These are phyloP conservation scores for Hylaeus anthracinus DNA, from an alignment of 1,140 invertebrate species.

Conservation along the genomic window DNA sequence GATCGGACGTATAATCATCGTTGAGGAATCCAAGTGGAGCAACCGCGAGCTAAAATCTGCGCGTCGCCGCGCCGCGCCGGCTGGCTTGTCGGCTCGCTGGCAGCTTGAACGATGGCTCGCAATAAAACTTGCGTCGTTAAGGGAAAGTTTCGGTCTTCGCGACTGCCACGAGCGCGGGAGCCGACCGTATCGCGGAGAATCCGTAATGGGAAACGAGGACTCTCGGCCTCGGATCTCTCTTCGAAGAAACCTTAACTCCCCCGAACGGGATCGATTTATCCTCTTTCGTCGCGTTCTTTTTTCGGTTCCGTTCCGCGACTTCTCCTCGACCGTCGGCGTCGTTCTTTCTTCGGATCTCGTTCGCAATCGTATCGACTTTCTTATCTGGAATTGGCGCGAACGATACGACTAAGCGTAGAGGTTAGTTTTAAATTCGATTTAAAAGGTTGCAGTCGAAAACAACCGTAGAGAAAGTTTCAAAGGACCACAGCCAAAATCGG, in stretches of 20 bases:
- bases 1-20: constrained; percentile 19
- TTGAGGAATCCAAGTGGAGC: constrained; percentile 14
- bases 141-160: constrained; percentile 59
- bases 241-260: constrained; percentile 33
- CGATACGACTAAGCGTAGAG: no score
- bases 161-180: constrained; percentile 18
- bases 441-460: no score
- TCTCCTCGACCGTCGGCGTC: neutral
- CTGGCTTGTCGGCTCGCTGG: constrained; percentile 42
- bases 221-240: constrained; percentile 47
- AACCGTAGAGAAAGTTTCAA: neutral
- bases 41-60: neutral
- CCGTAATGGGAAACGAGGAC: constrained; percentile 60
- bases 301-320: neutral
- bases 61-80: neutral
- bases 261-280: constrained; percentile 40
- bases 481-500: neutral
- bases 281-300: neutral
- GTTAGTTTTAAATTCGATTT: no score
- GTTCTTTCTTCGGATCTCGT: neutral
- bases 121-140: constrained; percentile 68
- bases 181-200: constrained; percentile 56
- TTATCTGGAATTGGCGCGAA: no score
- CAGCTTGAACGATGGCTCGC: constrained; percentile 63
- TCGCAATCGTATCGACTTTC: neutral